Percentiles rank a stretch among this genome's conserved stretches.
Conservation (phyloP, 2,797 vertebrate species). For the Chloroceryle inda region DNA sequence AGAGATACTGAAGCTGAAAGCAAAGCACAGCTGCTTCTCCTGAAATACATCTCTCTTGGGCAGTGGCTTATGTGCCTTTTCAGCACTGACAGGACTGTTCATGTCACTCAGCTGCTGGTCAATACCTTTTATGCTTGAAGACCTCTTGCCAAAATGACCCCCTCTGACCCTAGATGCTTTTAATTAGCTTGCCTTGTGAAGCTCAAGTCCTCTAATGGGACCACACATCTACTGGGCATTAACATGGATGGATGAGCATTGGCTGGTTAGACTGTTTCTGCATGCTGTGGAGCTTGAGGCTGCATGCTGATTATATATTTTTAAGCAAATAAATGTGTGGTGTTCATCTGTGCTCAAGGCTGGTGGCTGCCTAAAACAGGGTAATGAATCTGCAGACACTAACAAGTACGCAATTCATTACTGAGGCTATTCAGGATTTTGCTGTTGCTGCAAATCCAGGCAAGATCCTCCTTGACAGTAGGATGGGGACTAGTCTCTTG, state of each 20-base stretch:
- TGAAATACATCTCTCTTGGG: neutral
- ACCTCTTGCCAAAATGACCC: neutral
- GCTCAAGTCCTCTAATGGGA: neutral
- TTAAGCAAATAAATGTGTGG: neutral
- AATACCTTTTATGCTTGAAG: neutral
- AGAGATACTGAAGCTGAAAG: neutral
- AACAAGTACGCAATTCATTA: neutral
- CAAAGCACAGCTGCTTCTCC: neutral
- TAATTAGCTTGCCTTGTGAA: neutral
- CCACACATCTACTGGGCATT: neutral
- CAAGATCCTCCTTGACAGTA: neutral
- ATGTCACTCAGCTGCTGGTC: neutral
- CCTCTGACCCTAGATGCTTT: neutral
- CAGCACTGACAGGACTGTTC: neutral
- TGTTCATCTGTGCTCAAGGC: neutral
- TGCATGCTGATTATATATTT: neutral
- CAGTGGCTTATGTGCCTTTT: neutral
- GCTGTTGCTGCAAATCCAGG: neutral
- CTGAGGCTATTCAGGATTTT: neutral
- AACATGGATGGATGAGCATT: neutral
- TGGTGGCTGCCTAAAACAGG: neutral
- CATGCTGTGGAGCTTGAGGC: neutral
- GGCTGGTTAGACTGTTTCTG: neutral
- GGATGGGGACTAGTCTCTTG: neutral
- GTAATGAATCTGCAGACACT: neutral